Conservation (phyloP, 2,113 vertebrate genomes). For the Hemibates koningsi region DNA sequence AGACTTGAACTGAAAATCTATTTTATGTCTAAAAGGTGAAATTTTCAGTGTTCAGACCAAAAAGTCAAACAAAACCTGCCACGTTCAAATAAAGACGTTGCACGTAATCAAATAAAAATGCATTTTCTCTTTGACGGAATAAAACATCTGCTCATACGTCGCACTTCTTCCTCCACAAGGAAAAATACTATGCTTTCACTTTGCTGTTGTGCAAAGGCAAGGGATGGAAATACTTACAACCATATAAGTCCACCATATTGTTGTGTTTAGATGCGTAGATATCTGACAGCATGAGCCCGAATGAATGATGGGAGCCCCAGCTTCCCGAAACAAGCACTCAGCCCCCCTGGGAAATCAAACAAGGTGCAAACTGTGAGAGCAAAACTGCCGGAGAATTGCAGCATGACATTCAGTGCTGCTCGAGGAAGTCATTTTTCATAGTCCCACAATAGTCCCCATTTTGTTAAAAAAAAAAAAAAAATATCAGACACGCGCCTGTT, state of each 20-base stretch:
- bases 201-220: not conserved
- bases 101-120: not conserved
- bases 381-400: constrained; percentile 27
- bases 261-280: constrained; percentile 11
- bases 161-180: not conserved
- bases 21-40: not conserved
- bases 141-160: rapidly evolving
- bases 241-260: not conserved
- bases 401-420: constrained; percentile 29
- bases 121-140: not conserved
- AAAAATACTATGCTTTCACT: not conserved
- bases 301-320: constrained; percentile 38
- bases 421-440: constrained; percentile 47
- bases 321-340: constrained; percentile 27
- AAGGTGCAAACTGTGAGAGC: constrained; percentile 24
- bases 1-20: rapidly evolving
- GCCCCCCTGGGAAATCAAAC: constrained; percentile 69
- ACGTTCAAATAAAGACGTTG: not conserved
- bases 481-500: not conserved
- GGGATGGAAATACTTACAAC: not conserved
- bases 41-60: rapidly evolving
- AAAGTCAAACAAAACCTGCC: not conserved
- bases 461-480: not conserved
- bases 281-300: constrained; percentile 5
- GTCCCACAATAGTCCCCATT: not conserved